phyloP scores from a whole-genome alignment of 1,140 invertebrate genomes.

The Charaxes varanes region DNA sequence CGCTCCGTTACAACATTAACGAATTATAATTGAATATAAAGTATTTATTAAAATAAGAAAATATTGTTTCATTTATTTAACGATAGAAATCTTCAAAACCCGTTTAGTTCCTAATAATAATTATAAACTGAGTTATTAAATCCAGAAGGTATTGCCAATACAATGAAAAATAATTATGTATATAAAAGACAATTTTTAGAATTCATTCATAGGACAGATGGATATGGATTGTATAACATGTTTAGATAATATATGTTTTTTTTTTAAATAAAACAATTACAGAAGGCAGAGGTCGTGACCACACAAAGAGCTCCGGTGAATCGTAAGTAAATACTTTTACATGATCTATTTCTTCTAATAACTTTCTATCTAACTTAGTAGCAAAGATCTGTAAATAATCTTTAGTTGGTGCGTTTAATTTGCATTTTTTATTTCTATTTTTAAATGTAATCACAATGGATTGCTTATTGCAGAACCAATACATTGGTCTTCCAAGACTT shows the following conservation, averaged over 20 bases:
- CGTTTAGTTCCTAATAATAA: too few relatives aligned
- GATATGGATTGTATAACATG: too few relatives aligned
- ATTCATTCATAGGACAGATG: too few relatives aligned
- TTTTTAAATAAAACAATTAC: conserved; percentile 6
- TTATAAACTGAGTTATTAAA: too few relatives aligned
- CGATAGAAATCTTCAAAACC: not conserved
- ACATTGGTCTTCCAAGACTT: too few relatives aligned
- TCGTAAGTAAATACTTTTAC: conserved; percentile 63
- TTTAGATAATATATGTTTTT: not conserved
- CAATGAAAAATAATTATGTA: too few relatives aligned
- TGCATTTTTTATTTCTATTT: not conserved
- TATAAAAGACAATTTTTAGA: too few relatives aligned
- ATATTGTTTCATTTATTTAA: conserved; percentile 41
- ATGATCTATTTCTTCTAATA: too few relatives aligned
- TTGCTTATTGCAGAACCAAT: too few relatives aligned
- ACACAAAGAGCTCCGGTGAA: conserved; percentile 57
- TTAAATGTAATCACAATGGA: too few relatives aligned
- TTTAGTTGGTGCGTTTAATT: not conserved
- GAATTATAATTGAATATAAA: conserved; percentile 32
- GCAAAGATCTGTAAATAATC: conserved; percentile 4
- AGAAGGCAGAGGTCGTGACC: conserved; percentile 37
- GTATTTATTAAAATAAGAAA: conserved; percentile 64
- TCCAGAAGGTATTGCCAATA: too few relatives aligned
- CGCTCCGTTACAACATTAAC: conserved; percentile 11
- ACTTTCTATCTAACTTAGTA: too few relatives aligned